Conservation (phyloP, 1,140 invertebrate genomes). For the Druon quercuslanigerum region DNA sequence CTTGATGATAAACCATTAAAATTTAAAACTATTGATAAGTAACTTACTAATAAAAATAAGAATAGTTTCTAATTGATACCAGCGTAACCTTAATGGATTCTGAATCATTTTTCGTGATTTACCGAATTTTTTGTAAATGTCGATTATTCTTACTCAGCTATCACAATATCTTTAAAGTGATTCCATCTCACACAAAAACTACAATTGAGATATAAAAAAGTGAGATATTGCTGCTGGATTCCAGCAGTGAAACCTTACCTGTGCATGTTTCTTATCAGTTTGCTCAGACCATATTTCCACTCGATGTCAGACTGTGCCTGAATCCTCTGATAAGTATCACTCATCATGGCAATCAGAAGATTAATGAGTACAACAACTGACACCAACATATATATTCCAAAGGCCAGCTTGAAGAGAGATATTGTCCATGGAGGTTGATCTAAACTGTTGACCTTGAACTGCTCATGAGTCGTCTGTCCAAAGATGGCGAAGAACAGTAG, state of each 20-base stretch:
- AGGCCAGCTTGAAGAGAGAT: slow-evolving; percentile 87
- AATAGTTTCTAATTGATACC: too few relatives aligned
- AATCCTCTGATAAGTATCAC: slow-evolving; percentile 99
- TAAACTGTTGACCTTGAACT: slow-evolving; percentile 78
- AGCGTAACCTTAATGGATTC: too few relatives aligned
- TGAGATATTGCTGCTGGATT: slow-evolving; percentile 1
- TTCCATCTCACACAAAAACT: not conserved
- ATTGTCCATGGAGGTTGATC: slow-evolving; percentile 85
- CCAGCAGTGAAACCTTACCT: slow-evolving; percentile 64
- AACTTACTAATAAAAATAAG: too few relatives aligned
- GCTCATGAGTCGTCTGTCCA: slow-evolving; percentile 93
- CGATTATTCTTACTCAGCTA: not conserved
- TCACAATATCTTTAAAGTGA: not conserved
- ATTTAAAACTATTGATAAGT: too few relatives aligned
- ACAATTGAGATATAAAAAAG: not conserved
- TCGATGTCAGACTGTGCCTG: slow-evolving; percentile 99
- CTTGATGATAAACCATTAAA: too few relatives aligned
- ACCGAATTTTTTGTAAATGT: not conserved
- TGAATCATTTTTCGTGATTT: not conserved
- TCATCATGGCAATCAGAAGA: slow-evolving; percentile 99
- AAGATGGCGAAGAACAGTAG: slow-evolving; percentile 99
- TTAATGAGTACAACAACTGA: slow-evolving; percentile 99
- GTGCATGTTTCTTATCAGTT: slow-evolving; percentile 99
- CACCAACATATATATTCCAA: slow-evolving; percentile 97
- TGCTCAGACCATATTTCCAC: slow-evolving; percentile 99